phyloP scores from a whole-genome alignment of 2,113 vertebrate genomes.

The Scolopax mira region DNA sequence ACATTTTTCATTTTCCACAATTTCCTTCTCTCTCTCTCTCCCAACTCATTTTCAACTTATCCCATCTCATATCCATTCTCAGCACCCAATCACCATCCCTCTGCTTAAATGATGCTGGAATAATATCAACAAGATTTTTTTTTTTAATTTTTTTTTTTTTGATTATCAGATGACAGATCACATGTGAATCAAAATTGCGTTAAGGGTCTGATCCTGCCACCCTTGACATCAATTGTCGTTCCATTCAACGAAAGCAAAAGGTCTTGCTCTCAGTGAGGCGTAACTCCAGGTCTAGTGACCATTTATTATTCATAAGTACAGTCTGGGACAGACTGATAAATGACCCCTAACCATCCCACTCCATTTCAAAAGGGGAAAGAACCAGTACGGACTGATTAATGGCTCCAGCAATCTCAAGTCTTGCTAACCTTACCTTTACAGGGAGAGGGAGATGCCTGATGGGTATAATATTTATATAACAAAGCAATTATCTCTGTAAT shows the following conservation, averaged over 20 bases:
- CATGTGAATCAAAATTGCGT: neutral
- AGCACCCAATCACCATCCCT: neutral
- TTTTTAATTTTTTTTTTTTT: neutral
- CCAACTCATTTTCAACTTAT: neutral
- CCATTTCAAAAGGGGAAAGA: neutral
- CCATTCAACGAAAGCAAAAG: neutral
- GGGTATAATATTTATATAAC: neutral
- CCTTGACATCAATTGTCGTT: neutral
- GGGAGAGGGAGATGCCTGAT: neutral
- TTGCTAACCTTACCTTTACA: conserved; percentile 9
- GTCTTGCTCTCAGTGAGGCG: neutral
- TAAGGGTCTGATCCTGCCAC: neutral
- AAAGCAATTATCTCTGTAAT: neutral
- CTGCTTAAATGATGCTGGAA: neutral
- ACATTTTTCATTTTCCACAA: neutral
- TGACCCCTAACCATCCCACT: neutral
- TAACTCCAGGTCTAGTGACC: neutral
- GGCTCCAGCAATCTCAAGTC: neutral
- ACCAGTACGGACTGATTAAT: neutral
- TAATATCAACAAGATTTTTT: neutral
- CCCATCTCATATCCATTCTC: neutral
- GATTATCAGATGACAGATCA: neutral
- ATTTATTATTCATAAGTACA: conserved; percentile 23
- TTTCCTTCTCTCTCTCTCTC: neutral
- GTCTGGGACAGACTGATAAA: conserved; percentile 9